Evolutionary conservation across 2,797 vertebrate species (phyloP).

Genomic region (Nasua narica): DNA sequence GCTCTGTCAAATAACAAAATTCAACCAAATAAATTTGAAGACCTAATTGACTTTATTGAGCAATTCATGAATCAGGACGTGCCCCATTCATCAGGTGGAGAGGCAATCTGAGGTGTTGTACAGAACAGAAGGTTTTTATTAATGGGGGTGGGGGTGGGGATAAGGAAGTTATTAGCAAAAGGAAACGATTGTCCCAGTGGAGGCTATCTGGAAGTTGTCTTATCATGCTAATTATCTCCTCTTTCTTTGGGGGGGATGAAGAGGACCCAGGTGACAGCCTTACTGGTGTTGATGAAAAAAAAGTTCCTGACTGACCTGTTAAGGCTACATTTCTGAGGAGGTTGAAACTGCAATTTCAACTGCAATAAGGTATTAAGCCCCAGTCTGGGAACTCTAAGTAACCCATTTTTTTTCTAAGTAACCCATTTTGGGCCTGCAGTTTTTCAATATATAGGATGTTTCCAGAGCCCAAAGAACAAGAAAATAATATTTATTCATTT

Average conservation of each 20-base stretch:
- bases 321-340: not conserved
- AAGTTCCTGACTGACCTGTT: not conserved
- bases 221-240: not conserved
- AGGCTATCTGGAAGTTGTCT: not conserved
- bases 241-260: not conserved
- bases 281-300: not conserved
- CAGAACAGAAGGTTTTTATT: not conserved
- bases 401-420: not conserved
- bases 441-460: not conserved
- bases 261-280: not conserved
- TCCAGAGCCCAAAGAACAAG: not conserved
- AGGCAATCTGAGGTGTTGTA: not conserved
- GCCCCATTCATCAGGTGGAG: not conserved
- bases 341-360: not conserved
- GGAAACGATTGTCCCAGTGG: not conserved
- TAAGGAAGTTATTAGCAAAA: not conserved
- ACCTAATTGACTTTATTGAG: not conserved
- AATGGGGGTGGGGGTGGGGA: not conserved
- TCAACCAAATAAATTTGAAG: not conserved
- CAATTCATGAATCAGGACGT: not conserved
- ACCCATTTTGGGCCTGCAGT: not conserved
- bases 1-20: not conserved
- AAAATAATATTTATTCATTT: not conserved
- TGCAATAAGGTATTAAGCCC: not conserved
- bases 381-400: not conserved